Evolutionary conservation across 1,140 invertebrate species (phyloP), one percentile per base, ranked within the genome.

Genomic region (Papilio polytes): DNA sequence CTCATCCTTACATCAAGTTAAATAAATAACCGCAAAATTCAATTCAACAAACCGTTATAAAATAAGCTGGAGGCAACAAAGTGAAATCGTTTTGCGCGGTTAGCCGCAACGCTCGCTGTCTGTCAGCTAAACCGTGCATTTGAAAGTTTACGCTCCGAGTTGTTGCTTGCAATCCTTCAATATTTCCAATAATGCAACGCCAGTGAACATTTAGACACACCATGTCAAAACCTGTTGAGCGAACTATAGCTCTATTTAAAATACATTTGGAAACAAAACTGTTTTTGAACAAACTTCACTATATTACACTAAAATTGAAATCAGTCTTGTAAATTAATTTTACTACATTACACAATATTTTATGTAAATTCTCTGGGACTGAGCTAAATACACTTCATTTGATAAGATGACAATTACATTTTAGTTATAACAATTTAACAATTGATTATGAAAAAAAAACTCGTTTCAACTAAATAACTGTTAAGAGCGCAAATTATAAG

Each of bases 11-110:
- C 84, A 82, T 87, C 84, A 85, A 89, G 87, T 91, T 90, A 92
- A 92, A 93, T 94, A 93, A 94, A 93, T 91, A 94, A 94, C 93
- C 93, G 89, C 93, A 94, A 89, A 94, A 94, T 94, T 94, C 93
- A 94, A 94, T 94, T 93, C 88, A 89, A 91, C 91, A 90, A 88
- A 90, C 93, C 93, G 93, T 94, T 94, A 94, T 93, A 92, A 93
- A 93, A 94, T 94, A 91, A 92, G 89, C 91, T 91, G 82, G 73
- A 89, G 88, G 91, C 88, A 87, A 92, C 90, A 91, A 92, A 94
- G 91, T 92, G 88, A 89, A 93, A 94, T 93, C 92, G 91, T 90
- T 94, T 93, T 91, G 88, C 87, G 93, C 88, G 93, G 93, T 93
- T 92, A 94, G 92, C 93, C 92, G 84, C 93, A 93, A 79, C 84